phyloP scores from a whole-genome alignment of 2,113 vertebrate species.

The Cyanoramphus novaezelandiae region DNA sequence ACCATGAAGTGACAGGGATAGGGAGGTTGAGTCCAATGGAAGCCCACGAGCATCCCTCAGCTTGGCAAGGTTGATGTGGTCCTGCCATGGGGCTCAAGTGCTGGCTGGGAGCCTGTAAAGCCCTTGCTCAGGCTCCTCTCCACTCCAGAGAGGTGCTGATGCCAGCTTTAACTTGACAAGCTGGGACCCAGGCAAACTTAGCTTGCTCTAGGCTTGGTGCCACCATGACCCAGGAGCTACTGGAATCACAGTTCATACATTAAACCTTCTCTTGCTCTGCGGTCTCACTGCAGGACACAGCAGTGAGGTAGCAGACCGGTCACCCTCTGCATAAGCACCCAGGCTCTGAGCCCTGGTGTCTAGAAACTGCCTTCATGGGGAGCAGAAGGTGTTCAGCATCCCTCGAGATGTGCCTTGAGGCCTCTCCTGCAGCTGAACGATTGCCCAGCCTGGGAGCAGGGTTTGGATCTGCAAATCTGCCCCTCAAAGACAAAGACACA shows the following conservation, averaged over 20 bases:
- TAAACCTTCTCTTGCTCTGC: not conserved
- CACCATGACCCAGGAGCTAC: not conserved
- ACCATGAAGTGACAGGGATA: not conserved
- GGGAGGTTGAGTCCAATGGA: not conserved
- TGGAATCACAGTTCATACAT: not conserved
- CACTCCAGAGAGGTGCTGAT: not conserved
- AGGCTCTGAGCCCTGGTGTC: not conserved
- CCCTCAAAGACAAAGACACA: not conserved
- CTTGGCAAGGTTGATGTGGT: accelerated
- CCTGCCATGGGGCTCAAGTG: accelerated
- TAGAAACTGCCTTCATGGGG: not conserved
- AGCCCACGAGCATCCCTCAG: not conserved
- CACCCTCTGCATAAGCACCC: accelerated
- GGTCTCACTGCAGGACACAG: not conserved
- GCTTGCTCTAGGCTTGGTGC: not conserved
- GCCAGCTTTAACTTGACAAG: not conserved
- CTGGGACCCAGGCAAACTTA: not conserved
- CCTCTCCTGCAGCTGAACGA: not conserved
- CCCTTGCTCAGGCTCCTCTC: not conserved
- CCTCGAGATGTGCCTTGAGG: accelerated
- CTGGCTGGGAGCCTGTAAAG: not conserved
- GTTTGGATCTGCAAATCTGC: not conserved
- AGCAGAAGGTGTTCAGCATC: not conserved
- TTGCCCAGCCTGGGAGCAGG: not conserved
- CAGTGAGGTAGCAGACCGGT: not conserved